These are phyloP conservation scores for Cyclopterus lumpus DNA, from an alignment of 2,797 vertebrate genomes.

Conservation along the genomic window DNA sequence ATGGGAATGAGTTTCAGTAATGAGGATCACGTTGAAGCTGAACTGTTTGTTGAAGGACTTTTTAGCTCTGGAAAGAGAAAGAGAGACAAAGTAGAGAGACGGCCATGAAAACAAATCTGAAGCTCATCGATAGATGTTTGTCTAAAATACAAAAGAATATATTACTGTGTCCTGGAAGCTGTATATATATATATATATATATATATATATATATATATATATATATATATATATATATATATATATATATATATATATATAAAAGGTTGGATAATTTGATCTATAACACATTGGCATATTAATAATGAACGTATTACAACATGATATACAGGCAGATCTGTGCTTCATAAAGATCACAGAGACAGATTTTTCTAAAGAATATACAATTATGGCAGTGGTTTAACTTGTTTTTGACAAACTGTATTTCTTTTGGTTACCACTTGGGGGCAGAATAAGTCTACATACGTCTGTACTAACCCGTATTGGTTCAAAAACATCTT, in stretches of 20 bases:
- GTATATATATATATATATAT: too few relatives aligned
- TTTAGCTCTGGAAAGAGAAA: slow-evolving; percentile 7
- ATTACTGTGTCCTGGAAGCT: too few relatives aligned
- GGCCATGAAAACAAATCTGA: not conserved
- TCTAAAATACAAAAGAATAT: not conserved
- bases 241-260: too few relatives aligned
- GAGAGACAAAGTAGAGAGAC: not conserved
- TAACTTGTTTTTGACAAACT: not conserved
- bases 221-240: too few relatives aligned
- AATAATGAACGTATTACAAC: too few relatives aligned
- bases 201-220: too few relatives aligned
- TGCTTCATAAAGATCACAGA: not conserved
- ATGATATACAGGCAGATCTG: not conserved
- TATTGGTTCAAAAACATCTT: not conserved
- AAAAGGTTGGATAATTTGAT: not conserved
- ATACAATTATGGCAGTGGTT: too few relatives aligned
- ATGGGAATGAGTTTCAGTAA: not conserved
- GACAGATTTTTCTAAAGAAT: not conserved
- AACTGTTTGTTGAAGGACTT: slow-evolving; percentile 22
- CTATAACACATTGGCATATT: not conserved
- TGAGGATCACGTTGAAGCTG: not conserved
- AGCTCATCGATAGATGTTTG: not conserved
- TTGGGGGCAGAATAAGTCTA: slow-evolving; percentile 59
- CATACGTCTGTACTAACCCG: not conserved
- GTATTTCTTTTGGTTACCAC: slow-evolving; percentile 33